phyloP scores from a whole-genome alignment of 1,140 invertebrate genomes.

The Tribolium castaneum region DNA sequence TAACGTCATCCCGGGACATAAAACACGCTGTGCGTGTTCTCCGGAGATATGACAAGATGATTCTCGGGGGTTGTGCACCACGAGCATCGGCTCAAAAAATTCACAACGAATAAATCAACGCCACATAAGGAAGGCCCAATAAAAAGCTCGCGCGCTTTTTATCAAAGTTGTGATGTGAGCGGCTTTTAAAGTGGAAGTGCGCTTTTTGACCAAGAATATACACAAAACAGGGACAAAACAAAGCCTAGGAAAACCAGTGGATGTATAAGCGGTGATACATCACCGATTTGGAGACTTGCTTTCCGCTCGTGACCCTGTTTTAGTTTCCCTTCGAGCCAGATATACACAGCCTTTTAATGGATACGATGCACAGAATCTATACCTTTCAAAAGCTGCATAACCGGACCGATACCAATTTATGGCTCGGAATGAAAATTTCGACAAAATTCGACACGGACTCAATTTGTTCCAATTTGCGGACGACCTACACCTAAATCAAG shows the following conservation, averaged over 20 bases:
- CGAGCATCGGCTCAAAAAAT: neutral
- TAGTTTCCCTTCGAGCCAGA: slow-evolving; percentile 28
- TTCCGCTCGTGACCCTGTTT: slow-evolving; percentile 47
- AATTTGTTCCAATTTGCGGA: neutral
- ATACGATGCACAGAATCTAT: neutral
- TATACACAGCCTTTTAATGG: slow-evolving; percentile 1
- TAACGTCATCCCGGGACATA: slow-evolving; percentile 56
- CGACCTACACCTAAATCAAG: neutral
- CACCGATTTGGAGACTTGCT: slow-evolving; percentile 46
- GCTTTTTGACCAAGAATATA: slow-evolving; percentile 24
- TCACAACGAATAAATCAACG: slow-evolving; percentile 14
- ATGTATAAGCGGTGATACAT: slow-evolving; percentile 44
- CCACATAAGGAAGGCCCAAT: slow-evolving; percentile 6
- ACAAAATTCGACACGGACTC: neutral
- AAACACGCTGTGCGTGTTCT: slow-evolving; percentile 58
- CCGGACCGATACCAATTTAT: too few species aligned
- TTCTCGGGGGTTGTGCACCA: slow-evolving; percentile 14
- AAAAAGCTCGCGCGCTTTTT: neutral
- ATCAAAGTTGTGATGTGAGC: neutral
- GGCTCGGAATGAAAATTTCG: too few species aligned
- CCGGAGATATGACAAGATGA: slow-evolving; percentile 54
- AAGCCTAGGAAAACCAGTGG: slow-evolving; percentile 37
- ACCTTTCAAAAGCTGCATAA: neutral
- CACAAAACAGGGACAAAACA: slow-evolving; percentile 24
- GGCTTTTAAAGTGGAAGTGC: slow-evolving; percentile 40